These are phyloP conservation scores for Champsocephalus gunnari DNA, from an alignment of 2,797 vertebrate genomes.

Conservation along the genomic window DNA sequence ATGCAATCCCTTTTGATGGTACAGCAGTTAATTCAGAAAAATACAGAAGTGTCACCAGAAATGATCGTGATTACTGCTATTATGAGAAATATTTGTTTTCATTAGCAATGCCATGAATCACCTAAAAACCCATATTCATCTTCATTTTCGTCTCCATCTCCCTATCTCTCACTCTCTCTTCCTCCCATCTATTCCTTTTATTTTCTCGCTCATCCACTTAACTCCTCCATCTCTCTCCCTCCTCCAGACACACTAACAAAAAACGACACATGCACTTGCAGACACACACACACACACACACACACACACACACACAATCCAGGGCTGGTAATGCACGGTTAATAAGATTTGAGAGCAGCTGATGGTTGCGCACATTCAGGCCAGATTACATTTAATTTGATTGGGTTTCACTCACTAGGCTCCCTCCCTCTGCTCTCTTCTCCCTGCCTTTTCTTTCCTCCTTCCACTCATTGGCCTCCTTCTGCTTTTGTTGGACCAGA, in stretches of 20 bases:
- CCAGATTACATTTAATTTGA: slow-evolving; percentile 96
- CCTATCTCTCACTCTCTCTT: slow-evolving; percentile 42
- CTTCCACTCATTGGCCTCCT: slow-evolving; percentile 54
- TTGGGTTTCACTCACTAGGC: slow-evolving; percentile 80
- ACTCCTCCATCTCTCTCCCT: slow-evolving; percentile 58
- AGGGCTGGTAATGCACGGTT: slow-evolving; percentile 90
- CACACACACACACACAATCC: slow-evolving; percentile 55
- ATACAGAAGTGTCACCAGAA: slow-evolving; percentile 49
- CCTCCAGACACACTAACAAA: slow-evolving; percentile 38
- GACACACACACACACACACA: slow-evolving; percentile 36
- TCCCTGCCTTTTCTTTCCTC: slow-evolving; percentile 30
- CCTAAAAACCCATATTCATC: slow-evolving; percentile 59
- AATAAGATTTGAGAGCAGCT: slow-evolving; percentile 93
- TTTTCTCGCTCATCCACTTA: slow-evolving; percentile 74
- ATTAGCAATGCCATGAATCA: slow-evolving; percentile 65
- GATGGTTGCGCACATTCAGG: slow-evolving; percentile 93
- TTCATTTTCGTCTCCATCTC: slow-evolving; percentile 58
- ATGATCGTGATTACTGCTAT: slow-evolving; percentile 56
- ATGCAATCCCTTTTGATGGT: slow-evolving; percentile 2
- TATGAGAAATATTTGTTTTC: slow-evolving; percentile 52
- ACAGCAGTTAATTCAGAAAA: slow-evolving; percentile 39
- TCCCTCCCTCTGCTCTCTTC: slow-evolving; percentile 53
- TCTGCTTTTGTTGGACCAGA: slow-evolving; percentile 53
- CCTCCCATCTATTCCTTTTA: slow-evolving; percentile 58
- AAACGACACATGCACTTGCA: slow-evolving; percentile 28